Evolutionary conservation across 2,113 vertebrate species (phyloP).

Genomic region (Oryzias melastigma): DNA sequence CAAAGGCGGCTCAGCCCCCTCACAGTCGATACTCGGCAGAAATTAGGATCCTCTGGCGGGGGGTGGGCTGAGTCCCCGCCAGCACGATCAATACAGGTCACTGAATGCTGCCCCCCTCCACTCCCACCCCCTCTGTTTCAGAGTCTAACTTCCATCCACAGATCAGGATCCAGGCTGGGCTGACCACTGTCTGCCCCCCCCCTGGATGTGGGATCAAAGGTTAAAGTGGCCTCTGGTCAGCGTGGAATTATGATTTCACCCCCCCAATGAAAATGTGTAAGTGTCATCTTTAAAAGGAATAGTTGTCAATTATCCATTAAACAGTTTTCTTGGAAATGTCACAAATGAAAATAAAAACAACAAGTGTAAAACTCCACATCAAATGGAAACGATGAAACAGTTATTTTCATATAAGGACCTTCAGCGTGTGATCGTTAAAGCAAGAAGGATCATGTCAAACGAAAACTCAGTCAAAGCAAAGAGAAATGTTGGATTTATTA

Average conservation of each 20-base stretch:
- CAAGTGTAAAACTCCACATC: no score
- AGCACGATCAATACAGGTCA: constrained; percentile 92
- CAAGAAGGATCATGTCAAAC: no score
- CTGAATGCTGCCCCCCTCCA: constrained; percentile 77
- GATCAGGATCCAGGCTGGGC: constrained; percentile 24
- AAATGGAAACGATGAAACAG: no score
- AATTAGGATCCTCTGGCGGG: constrained; percentile 98
- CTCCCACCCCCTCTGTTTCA: constrained; percentile 24
- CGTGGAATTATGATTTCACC: constrained; percentile 52
- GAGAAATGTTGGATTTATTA: no score
- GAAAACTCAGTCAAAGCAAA: no score
- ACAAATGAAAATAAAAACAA: no score
- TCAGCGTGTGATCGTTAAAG: no score
- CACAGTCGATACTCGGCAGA: constrained; percentile 97
- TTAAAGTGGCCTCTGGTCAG: constrained; percentile 35
- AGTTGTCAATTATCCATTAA: no score
- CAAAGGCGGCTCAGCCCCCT: constrained; percentile 95
- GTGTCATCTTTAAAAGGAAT: no score
- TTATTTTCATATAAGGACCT: no score
- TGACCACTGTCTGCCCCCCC: constrained; percentile 11
- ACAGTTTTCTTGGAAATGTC: no score
- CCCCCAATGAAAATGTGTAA: constrained; percentile 24
- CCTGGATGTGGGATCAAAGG: constrained; percentile 31
- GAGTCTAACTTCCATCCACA: constrained; percentile 40
- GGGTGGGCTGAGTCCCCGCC: constrained; percentile 97